A percentile compares a stretch with the other conserved stretches of the same genome.
phyloP scores from a whole-genome alignment of 1,140 invertebrate species.

The Pseudobourletiella spinata region DNA sequence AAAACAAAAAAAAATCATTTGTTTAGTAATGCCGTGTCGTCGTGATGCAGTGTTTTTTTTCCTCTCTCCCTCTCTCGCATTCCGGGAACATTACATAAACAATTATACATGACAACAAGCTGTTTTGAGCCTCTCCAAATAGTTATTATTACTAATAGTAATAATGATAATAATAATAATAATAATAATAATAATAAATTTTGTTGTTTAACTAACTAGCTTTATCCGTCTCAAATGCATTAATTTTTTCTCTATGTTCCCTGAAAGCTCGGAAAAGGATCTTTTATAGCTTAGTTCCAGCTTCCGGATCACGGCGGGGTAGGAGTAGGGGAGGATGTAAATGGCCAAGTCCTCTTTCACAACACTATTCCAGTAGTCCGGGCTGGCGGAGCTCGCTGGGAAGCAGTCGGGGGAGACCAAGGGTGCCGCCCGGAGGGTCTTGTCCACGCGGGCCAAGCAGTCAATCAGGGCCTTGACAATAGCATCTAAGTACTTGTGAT shows the following conservation, averaged over 20 bases:
- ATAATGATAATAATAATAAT: no score
- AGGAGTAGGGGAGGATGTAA: constrained; percentile 13
- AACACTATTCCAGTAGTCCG: constrained; percentile 2
- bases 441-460: neutral
- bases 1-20: no score
- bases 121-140: no score
- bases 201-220: no score
- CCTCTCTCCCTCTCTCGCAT: no score
- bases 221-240: neutral
- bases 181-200: no score
- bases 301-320: constrained; percentile 14
- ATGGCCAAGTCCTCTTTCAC: constrained; percentile 3
- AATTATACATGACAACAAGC: no score
- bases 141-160: no score
- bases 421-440: neutral
- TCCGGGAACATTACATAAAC: no score
- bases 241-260: neutral
- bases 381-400: neutral
- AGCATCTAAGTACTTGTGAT: constrained; percentile 1
- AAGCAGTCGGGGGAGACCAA: neutral
- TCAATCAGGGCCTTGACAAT: neutral
- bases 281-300: constrained; percentile 14
- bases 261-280: neutral
- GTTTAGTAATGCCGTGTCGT: no score
- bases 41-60: no score